Evolutionary conservation across 2,888 invertebrate genomes (phyloP).

Genomic region (Netelia inedita): DNA sequence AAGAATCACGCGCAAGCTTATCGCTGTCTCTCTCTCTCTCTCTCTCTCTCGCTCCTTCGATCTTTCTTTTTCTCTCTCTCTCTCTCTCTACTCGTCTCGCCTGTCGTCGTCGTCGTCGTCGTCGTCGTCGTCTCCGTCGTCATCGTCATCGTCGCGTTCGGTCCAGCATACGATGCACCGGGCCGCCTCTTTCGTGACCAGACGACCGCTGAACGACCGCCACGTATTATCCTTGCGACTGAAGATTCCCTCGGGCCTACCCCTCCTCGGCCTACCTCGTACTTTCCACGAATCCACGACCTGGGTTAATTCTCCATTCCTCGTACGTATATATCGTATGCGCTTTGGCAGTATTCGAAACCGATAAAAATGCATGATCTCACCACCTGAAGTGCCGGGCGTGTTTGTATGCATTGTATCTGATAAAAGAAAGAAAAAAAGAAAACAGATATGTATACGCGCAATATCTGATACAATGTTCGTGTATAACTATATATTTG

Average conservation of each 20-base stretch:
- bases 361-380: not conserved
- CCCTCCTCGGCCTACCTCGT: not conserved
- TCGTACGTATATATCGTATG: constrained; percentile 23
- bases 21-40: constrained; percentile 52
- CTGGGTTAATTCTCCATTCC: constrained; percentile 67
- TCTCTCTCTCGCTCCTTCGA: constrained; percentile 16
- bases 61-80: constrained; percentile 2
- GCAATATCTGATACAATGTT: not conserved
- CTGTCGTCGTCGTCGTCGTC: constrained; percentile 10
- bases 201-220: constrained; percentile 65
- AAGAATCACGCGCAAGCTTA: constrained; percentile 38
- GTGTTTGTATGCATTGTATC: not conserved
- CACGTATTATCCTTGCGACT: constrained; percentile 59
- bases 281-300: constrained; percentile 65
- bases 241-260: constrained; percentile 15
- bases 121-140: constrained; percentile 47
- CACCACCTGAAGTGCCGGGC: not conserved
- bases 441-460: not conserved
- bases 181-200: constrained; percentile 34
- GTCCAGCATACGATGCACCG: constrained; percentile 65
- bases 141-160: constrained; percentile 45
- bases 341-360: not conserved
- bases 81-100: not conserved
- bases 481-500: not conserved
- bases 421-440: not conserved